Evolutionary conservation across 2,797 vertebrate species (phyloP), one percentile per base, ranked within the genome.

Genomic region (Rhinophrynus dorsalis): DNA sequence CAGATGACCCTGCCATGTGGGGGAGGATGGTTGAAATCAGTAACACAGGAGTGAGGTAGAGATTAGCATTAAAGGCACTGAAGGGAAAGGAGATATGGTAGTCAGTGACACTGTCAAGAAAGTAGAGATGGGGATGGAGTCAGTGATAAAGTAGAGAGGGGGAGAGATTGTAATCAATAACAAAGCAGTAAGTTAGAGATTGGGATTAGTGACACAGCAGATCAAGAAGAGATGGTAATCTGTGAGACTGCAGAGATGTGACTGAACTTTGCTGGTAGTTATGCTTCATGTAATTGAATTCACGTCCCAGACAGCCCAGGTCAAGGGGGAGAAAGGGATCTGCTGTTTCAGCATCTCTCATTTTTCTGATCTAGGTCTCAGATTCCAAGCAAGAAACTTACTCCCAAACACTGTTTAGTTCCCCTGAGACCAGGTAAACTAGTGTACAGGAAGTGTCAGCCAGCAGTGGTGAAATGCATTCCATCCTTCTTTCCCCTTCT

Each of bases 361-460:
- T 62, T 50, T 48, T 50, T 42, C 21, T 50, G 59, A 62, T 62
- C 20, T 18, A n/a, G 18, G 20, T 33, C 42, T 62, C 59, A 50
- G 20, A 50, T 50, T 62, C 45, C 42, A 35, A 24, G 32, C 20
- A 62, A 50, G 59, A 35, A 6, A 30, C 15, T 29, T 30, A 52
- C 50, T 52, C 27, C 50, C 15, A 17, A 13, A 52, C 44, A 50
- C 44, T 24, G 40, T 10, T 10, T 18, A n/a, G 42, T 62, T n/a
- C 32, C 44, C 44, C 13, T 24, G 44, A 33, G 29, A 11, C 7
- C 12, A 33, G 57, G 57, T 44, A 60, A 29, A 42, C 8, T 30
- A 20, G 24, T 48, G 30, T 21, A 48, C 15, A 21, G 44, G 59
- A 62, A 48, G 44, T 24, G 44, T n/a, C n/a, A n/a, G n/a, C n/a